Evolutionary conservation across 2,113 vertebrate genomes (phyloP).

Genomic region (Perca fluviatilis): DNA sequence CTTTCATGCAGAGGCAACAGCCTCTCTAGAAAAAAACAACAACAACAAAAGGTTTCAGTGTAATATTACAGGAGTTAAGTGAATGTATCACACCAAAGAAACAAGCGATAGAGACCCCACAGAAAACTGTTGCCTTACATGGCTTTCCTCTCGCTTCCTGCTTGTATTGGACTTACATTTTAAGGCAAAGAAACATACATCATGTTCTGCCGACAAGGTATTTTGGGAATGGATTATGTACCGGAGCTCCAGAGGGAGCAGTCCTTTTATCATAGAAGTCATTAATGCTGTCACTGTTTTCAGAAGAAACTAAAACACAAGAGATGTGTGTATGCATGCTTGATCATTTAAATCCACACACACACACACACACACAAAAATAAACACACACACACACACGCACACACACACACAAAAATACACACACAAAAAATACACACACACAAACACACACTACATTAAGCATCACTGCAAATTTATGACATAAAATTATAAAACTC

Average conservation of each 20-base stretch:
- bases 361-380: background rate
- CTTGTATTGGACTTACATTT: constrained; percentile 61
- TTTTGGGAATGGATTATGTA: constrained; percentile 69
- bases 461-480: constrained; percentile 6
- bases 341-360: constrained; percentile 18
- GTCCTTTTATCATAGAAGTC: constrained; percentile 65
- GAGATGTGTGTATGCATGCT: constrained; percentile 32
- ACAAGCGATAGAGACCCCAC: constrained; percentile 3
- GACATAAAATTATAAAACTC: background rate
- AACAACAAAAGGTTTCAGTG: constrained; percentile 13
- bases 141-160: constrained; percentile 55
- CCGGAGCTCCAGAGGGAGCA: constrained; percentile 56
- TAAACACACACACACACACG: background rate
- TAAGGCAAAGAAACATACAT: constrained; percentile 66
- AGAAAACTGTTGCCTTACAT: constrained; percentile 63
- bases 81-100: constrained; percentile 7
- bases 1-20: constrained; percentile 36
- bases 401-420: background rate
- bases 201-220: constrained; percentile 60
- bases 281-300: constrained; percentile 69
- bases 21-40: constrained; percentile 6
- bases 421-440: background rate
- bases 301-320: constrained; percentile 59
- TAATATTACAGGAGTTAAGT: constrained; percentile 24
- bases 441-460: background rate